Evolutionary conservation across 2,797 vertebrate species (phyloP).

Genomic region (Malurus leucopterus): DNA sequence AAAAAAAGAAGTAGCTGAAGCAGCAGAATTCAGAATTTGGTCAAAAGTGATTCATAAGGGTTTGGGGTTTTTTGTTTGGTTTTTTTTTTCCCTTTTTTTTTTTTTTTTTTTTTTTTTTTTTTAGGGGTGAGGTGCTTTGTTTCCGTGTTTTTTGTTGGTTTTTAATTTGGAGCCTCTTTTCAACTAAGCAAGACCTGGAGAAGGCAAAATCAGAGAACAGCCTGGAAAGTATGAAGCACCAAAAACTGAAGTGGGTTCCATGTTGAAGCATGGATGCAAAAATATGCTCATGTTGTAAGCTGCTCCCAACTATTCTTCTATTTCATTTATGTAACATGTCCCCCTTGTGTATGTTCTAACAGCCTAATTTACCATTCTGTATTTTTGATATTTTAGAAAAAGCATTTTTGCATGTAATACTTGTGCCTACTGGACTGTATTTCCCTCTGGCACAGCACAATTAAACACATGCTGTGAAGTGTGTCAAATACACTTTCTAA

Average conservation of each 20-base stretch:
- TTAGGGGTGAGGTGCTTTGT: not conserved
- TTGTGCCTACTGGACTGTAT: not conserved
- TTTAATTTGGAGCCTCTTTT: conserved; percentile 8
- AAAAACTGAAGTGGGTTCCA: conserved; percentile 46
- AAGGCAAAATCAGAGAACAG: conserved; percentile 38
- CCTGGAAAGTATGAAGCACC: conserved; percentile 26
- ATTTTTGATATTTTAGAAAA: not conserved
- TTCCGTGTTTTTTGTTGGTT: not conserved
- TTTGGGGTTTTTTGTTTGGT: not conserved
- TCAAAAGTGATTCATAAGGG: not conserved
- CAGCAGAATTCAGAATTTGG: conserved; percentile 39
- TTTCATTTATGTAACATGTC: not conserved
- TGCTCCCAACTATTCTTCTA: not conserved
- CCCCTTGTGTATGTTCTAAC: not conserved
- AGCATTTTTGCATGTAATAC: not conserved
- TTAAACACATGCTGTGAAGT: not conserved
- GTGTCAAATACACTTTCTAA: not conserved
- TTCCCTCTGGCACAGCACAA: not conserved
- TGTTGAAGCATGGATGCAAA: conserved; percentile 14
- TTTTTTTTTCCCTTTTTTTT: not conserved
- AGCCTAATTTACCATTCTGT: not conserved
- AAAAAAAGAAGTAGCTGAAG: conserved; percentile 33
- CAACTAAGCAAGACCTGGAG: conserved; percentile 27
- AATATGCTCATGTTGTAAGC: not conserved
- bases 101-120: not conserved